A percentile compares a stretch with the other conserved stretches of the same genome.
These are phyloP conservation scores for Loriculus beryllinus DNA, from an alignment of 2,797 vertebrate genomes.

Conservation along the genomic window DNA sequence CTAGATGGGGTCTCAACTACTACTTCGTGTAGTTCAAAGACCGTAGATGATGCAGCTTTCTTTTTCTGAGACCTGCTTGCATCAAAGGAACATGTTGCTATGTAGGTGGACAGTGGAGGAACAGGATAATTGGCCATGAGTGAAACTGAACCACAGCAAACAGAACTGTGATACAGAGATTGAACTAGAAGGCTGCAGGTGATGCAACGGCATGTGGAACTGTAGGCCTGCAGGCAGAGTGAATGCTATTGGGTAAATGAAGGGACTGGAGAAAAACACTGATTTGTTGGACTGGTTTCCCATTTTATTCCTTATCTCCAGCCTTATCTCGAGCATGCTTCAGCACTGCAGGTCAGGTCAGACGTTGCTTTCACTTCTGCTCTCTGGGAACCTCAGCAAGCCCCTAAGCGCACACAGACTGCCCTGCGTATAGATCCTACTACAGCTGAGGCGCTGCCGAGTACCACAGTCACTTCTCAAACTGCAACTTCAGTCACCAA, in stretches of 20 bases:
- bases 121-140: background rate
- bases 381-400: background rate
- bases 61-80: background rate
- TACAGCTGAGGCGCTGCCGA: rapidly evolving
- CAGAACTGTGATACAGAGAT: background rate
- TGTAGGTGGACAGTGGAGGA: background rate
- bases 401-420: background rate
- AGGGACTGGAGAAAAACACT: background rate
- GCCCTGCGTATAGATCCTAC: rapidly evolving
- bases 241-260: rapidly evolving
- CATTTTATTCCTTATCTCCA: background rate
- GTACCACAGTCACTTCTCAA: background rate
- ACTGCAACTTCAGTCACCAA: background rate
- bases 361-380: background rate
- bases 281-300: background rate
- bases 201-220: background rate
- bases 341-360: background rate
- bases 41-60: background rate
- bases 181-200: background rate
- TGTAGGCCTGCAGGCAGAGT: background rate
- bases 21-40: background rate
- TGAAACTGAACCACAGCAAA: background rate
- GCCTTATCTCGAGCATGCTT: background rate
- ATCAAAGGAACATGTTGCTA: background rate
- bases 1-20: background rate